These are phyloP conservation scores for Chrysodeixis includens DNA, from an alignment of 2,888 invertebrate species.

Conservation along the genomic window DNA sequence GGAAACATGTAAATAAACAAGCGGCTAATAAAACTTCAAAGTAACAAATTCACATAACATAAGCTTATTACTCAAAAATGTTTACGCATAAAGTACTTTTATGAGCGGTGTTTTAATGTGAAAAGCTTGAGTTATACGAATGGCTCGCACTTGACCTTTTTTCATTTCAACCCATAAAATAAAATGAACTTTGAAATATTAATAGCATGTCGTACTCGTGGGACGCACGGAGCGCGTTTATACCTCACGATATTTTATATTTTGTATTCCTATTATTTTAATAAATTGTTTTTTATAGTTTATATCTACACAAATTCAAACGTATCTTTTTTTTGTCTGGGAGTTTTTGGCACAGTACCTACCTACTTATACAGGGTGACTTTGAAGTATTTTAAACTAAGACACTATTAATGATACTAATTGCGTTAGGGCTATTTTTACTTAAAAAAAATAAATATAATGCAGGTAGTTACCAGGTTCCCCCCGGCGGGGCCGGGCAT, in stretches of 20 bases:
- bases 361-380: too few species aligned
- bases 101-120: slow-evolving; percentile 39
- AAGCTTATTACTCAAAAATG: slow-evolving; percentile 38
- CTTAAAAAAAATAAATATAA: too few species aligned
- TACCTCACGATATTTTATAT: slow-evolving; percentile 34
- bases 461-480: too few species aligned
- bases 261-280: too few species aligned
- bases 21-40: slow-evolving; percentile 24
- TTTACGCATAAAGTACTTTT: slow-evolving; percentile 46
- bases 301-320: not conserved
- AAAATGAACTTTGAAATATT: slow-evolving; percentile 82
- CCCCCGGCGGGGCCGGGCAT: too few species aligned
- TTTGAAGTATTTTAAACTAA: too few species aligned
- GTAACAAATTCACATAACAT: slow-evolving; percentile 24
- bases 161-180: slow-evolving; percentile 76
- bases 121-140: slow-evolving; percentile 46
- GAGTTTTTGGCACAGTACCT: too few species aligned
- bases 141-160: slow-evolving; percentile 66
- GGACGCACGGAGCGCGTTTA: slow-evolving; percentile 58
- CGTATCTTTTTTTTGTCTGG: too few species aligned
- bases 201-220: slow-evolving; percentile 66
- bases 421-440: too few species aligned
- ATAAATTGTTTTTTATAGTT: too few species aligned
- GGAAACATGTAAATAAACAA: not conserved
- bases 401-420: too few species aligned